These are phyloP conservation scores for Conchocele bisecta DNA, from an alignment of 2,888 invertebrate genomes.

Conservation along the genomic window DNA sequence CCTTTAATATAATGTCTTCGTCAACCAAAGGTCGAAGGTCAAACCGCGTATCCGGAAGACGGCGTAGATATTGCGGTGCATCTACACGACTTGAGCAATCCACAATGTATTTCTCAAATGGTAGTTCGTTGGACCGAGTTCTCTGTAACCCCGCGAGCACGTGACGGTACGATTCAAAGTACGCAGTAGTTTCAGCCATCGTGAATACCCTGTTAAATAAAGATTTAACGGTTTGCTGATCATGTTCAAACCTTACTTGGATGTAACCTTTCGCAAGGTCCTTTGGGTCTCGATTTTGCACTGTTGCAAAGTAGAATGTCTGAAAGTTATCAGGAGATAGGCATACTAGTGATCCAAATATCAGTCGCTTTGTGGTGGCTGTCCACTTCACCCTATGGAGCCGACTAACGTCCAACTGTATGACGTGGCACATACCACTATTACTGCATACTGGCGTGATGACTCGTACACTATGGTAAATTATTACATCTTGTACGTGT, in stretches of 20 bases:
- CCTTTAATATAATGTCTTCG: slow-evolving; percentile 49
- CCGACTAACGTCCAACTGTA: slow-evolving; percentile 64
- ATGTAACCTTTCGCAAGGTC: slow-evolving; percentile 69
- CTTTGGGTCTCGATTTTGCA: slow-evolving; percentile 69
- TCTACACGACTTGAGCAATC: slow-evolving; percentile 58
- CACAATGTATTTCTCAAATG: slow-evolving; percentile 69
- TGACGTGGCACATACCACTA: slow-evolving; percentile 66
- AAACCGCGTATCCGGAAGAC: slow-evolving; percentile 28
- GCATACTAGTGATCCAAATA: slow-evolving; percentile 89
- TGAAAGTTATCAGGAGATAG: slow-evolving; percentile 89
- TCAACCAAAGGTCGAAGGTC: slow-evolving; percentile 67
- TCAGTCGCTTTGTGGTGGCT: slow-evolving; percentile 86
- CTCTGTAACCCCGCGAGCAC: slow-evolving; percentile 88
- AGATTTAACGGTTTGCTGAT: slow-evolving; percentile 33
- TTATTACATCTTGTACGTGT: slow-evolving; percentile 62
- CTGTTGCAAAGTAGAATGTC: slow-evolving; percentile 88
- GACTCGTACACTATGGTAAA: slow-evolving; percentile 76
- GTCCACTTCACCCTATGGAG: slow-evolving; percentile 81
- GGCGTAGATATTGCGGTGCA: slow-evolving; percentile 63
- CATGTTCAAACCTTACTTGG: slow-evolving; percentile 66
- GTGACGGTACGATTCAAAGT: slow-evolving; percentile 92
- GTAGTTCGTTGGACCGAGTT: slow-evolving; percentile 81
- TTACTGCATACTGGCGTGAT: slow-evolving; percentile 65
- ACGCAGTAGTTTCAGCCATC: slow-evolving; percentile 91
- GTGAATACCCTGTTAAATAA: slow-evolving; percentile 72